These are phyloP conservation scores for Idaea straminata DNA, from an alignment of 2,888 invertebrate genomes.

Conservation along the genomic window DNA sequence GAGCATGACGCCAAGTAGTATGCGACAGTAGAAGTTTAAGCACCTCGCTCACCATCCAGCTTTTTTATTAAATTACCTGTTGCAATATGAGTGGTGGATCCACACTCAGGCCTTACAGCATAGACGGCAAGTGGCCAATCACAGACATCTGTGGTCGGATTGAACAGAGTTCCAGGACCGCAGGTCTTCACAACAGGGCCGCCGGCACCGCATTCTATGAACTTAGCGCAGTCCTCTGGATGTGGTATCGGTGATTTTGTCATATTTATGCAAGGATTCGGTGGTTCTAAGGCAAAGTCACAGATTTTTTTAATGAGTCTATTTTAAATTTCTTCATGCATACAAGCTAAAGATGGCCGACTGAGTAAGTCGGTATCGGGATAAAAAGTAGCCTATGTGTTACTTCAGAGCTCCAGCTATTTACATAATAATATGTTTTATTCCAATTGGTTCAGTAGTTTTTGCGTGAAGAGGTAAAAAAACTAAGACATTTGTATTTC, in stretches of 20 bases:
- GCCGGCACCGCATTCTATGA: constrained; percentile 83
- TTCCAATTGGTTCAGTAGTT: too few species aligned
- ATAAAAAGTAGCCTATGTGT: too few species aligned
- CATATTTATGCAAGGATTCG: constrained; percentile 65
- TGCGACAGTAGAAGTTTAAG: too few species aligned
- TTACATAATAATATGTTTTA: too few species aligned
- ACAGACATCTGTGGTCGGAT: constrained; percentile 82
- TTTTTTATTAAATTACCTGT: constrained; percentile 3
- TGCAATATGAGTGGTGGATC: constrained; percentile 21
- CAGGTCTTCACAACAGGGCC: constrained; percentile 83
- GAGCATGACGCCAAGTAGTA: too few species aligned
- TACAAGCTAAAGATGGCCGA: too few species aligned
- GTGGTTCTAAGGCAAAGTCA: constrained; percentile 2
- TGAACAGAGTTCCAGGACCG: constrained; percentile 82
- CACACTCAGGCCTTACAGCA: constrained; percentile 81
- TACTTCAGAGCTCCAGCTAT: background rate
- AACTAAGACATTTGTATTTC: too few species aligned
- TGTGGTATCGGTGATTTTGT: constrained; percentile 80
- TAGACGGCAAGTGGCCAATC: constrained; percentile 83
- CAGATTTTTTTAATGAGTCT: too few species aligned
- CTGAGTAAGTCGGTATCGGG: too few species aligned
- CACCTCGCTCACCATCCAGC: too few species aligned
- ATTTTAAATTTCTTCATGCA: too few species aligned
- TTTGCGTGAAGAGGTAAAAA: too few species aligned
- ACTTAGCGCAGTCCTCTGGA: constrained; percentile 83